phyloP scores from a whole-genome alignment of 2,113 vertebrate species.

The Aegotheles bennettii region DNA sequence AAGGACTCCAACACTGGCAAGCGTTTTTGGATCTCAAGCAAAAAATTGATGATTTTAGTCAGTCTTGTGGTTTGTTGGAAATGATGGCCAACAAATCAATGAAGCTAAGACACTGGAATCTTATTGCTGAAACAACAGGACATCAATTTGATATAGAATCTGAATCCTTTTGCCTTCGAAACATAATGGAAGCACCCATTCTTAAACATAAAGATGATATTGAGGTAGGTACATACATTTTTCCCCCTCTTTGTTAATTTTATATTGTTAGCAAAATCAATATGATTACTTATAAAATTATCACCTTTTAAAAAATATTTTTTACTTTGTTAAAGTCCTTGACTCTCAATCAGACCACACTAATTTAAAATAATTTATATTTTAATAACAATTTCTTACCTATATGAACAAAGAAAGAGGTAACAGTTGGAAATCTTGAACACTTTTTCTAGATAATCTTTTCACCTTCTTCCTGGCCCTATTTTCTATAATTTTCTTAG shows the following conservation, averaged over 20 bases:
- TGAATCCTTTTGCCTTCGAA: slow-evolving; percentile 73
- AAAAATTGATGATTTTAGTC: slow-evolving; percentile 79
- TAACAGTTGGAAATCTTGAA: neutral
- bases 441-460: neutral
- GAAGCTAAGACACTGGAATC: slow-evolving; percentile 77
- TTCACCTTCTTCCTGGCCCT: neutral
- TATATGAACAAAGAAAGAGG: neutral
- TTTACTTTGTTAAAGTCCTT: neutral
- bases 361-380: neutral
- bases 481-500: neutral
- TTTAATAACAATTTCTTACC: neutral
- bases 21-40: slow-evolving; percentile 77
- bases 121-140: slow-evolving; percentile 74
- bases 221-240: slow-evolving; percentile 53
- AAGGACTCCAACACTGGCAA: slow-evolving; percentile 77
- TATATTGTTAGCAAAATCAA: neutral
- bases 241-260: neutral
- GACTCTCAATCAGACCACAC: neutral
- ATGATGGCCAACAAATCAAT: slow-evolving; percentile 79
- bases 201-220: slow-evolving; percentile 77
- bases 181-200: slow-evolving; percentile 79
- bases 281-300: neutral
- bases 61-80: slow-evolving; percentile 75
- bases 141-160: slow-evolving; percentile 75
- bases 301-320: neutral